phyloP scores from a whole-genome alignment of 2,888 invertebrate species.

The Megaustenia siamemsis region DNA sequence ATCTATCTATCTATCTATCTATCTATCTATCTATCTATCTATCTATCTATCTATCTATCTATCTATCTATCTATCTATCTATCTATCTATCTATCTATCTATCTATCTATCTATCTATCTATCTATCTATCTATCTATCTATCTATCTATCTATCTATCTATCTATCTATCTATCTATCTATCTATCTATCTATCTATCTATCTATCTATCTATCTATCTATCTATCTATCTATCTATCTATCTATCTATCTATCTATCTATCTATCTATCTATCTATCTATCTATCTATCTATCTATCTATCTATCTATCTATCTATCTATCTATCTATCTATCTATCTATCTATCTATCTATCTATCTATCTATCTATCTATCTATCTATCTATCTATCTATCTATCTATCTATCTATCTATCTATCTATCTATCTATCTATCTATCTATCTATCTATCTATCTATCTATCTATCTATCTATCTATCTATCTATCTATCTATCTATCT shows the following conservation, averaged over 20 bases:
- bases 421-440: not conserved
- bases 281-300: not conserved
- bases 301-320: too few species aligned
- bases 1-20: constrained; percentile 6
- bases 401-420: not conserved
- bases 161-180: not conserved
- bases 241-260: not conserved
- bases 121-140: not conserved
- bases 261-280: not conserved
- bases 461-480: not conserved
- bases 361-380: constrained; percentile 9
- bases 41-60: too few species aligned
- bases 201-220: not conserved
- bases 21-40: not conserved
- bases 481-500: not conserved
- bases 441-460: not conserved
- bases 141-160: not conserved
- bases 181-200: not conserved
- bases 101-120: constrained; percentile 1
- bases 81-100: not conserved
- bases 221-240: not conserved
- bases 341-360: not conserved
- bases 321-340: not conserved
- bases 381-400: not conserved
- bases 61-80: not conserved